A percentile compares a stretch with the other conserved stretches of the same genome.
phyloP scores from a whole-genome alignment of 2,797 vertebrate species.

The Sarcoramphus papa region DNA sequence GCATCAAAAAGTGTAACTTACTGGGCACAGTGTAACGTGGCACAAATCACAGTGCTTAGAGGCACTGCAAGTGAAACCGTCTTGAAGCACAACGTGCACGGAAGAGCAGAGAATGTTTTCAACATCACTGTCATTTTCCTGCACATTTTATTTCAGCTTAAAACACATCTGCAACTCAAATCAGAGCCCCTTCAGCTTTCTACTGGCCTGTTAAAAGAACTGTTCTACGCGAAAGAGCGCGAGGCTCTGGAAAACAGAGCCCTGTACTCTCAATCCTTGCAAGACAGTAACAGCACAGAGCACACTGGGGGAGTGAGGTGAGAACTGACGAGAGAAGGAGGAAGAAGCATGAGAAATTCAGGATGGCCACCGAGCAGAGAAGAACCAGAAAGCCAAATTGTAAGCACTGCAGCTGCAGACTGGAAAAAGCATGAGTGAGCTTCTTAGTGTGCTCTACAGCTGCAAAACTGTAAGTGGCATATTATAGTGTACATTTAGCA shows the following conservation, averaged over 20 bases:
- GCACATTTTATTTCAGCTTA: background rate
- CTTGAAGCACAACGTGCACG: rapidly evolving
- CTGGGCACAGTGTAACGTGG: background rate
- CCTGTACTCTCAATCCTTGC: background rate
- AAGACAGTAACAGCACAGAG: no score
- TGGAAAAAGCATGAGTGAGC: background rate
- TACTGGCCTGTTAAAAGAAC: background rate
- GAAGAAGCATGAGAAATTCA: background rate
- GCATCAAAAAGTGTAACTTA: background rate
- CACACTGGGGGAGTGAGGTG: rapidly evolving
- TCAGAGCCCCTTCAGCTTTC: background rate
- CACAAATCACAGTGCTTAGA: background rate
- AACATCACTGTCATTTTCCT: background rate
- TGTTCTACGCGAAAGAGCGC: rapidly evolving
- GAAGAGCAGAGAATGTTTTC: background rate
- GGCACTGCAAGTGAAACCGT: background rate
- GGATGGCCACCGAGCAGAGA: background rate
- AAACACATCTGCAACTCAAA: background rate
- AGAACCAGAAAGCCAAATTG: background rate
- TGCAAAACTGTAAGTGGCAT: background rate
- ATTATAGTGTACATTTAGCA: background rate
- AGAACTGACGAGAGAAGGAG: background rate
- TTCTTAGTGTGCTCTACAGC: background rate
- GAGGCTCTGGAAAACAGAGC: background rate
- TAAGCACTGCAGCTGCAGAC: background rate